Evolutionary conservation across 1,140 invertebrate genomes (phyloP).

Genomic region (Polyergus mexicanus): DNA sequence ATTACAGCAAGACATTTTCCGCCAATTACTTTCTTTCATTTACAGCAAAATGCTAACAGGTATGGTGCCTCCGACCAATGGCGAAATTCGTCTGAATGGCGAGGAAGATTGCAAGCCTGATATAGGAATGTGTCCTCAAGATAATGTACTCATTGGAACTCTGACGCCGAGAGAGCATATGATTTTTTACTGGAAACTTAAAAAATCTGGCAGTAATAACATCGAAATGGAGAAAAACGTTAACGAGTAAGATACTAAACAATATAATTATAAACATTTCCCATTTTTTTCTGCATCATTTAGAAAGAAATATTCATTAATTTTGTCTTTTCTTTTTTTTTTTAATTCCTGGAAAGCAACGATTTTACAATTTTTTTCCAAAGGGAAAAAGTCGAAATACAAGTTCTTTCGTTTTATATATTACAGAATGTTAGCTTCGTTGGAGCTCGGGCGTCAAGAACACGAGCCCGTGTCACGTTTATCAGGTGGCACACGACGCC

Average conservation of each 20-base stretch:
- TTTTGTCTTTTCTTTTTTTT: constrained; percentile 1
- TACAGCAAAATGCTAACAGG: constrained; percentile 89
- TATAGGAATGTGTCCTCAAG: constrained; percentile 94
- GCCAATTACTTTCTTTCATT: constrained; percentile 42
- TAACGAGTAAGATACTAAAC: constrained; percentile 82
- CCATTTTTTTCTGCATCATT: not conserved
- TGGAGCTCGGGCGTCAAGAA: constrained; percentile 87
- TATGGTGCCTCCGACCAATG: constrained; percentile 88
- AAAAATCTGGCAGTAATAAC: constrained; percentile 86
- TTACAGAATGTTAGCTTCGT: constrained; percentile 86
- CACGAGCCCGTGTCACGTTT: constrained; percentile 87
- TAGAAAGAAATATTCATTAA: not conserved
- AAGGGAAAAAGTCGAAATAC: not conserved
- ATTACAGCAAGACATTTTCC: not conserved
- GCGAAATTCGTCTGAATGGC: constrained; percentile 87
- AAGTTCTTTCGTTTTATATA: not conserved
- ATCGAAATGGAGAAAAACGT: constrained; percentile 83
- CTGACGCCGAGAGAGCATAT: constrained; percentile 94
- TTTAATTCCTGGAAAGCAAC: constrained; percentile 11
- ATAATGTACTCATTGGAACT: constrained; percentile 93
- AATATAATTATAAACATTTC: not conserved
- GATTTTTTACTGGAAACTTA: constrained; percentile 91
- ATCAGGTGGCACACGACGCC: constrained; percentile 89
- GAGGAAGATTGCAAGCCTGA: constrained; percentile 81
- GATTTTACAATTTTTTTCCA: constrained; percentile 32